Evolutionary conservation across 1,140 invertebrate species (phyloP).

Genomic region (Trachymyrmex septentrionalis): DNA sequence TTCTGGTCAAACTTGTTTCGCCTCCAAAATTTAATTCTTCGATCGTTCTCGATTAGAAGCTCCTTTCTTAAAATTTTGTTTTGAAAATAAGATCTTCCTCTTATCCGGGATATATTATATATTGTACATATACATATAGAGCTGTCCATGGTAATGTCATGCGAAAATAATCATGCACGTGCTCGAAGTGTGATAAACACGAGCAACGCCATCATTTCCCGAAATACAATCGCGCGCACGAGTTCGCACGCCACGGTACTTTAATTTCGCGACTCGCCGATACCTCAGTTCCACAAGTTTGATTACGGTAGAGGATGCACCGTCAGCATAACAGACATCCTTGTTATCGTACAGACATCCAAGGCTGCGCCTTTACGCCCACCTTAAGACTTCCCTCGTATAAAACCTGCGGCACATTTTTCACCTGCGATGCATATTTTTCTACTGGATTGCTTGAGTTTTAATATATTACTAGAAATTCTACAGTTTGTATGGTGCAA

Average conservation of each 20-base stretch:
- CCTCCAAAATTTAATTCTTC: background rate
- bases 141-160: background rate
- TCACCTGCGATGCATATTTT: too few species aligned
- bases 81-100: background rate
- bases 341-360: constrained; percentile 78
- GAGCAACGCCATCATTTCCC: constrained; percentile 48
- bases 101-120: constrained; percentile 7
- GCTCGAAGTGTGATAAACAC: constrained; percentile 46
- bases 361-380: constrained; percentile 73
- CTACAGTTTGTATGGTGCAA: too few species aligned
- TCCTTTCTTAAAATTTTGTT: background rate
- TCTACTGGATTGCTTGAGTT: too few species aligned
- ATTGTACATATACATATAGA: too few species aligned
- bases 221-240: constrained; percentile 54
- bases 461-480: too few species aligned
- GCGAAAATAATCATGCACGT: constrained; percentile 54
- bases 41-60: too few species aligned
- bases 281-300: constrained; percentile 62
- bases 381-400: constrained; percentile 28
- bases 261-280: constrained; percentile 67
- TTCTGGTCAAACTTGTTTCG: background rate
- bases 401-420: too few species aligned
- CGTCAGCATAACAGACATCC: constrained; percentile 83
- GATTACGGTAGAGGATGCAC: constrained; percentile 75
- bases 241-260: constrained; percentile 55